Base-by-base conservation (phyloP, 2,888 invertebrate genomes). In the Parnassius apollo region DNA sequence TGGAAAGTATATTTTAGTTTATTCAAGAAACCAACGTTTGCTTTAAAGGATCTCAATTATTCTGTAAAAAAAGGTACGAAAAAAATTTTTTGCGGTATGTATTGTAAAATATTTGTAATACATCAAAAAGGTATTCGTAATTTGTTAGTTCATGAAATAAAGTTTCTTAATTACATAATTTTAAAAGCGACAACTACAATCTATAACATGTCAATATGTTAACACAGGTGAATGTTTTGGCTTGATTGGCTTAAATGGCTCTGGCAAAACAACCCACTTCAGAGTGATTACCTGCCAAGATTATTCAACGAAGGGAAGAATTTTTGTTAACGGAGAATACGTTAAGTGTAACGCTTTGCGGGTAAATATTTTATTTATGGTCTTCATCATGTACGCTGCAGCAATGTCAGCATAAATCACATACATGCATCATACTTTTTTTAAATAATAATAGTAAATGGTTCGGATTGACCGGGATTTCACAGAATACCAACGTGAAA, bases 261-360 rank as follows among this genome's bases (percentile, higher is more conserved):
- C 96, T 0, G 97, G 97, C 7, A 97, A 97, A 82, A 95, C 96
- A 0, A 95, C 95, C 2, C 96, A 96, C 0, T 98, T 98, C 82
- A 94, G 94, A 80, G 95, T 96, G 94, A 86, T 97, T 53, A 96
- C 96, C 0, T 94, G 95, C 0, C 95, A 95, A 75, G 93, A 93
- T 64, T 78, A 78, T 18, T 71, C 88, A 64, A 91, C 93, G 0
- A 70, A 77, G 1, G 93, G 93, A 0, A 66, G 69, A 0, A 80
- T 93, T 22, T 83, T 77, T 73, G 88, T 88, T 44, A 85, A 88
- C 70, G 86, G 86, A 8, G 69, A 75, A 64, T 72, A 53, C 35
- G 56, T 60, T 13, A n/a, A 58, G 22, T 10, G 42, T 18, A n/a
- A 61, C 3, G 7, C 53, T 8, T 8, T 2, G 2, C 25, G 52